These are phyloP conservation scores for Chaunax sp. DNA, from an alignment of 2,797 vertebrate genomes.

Conservation along the genomic window DNA sequence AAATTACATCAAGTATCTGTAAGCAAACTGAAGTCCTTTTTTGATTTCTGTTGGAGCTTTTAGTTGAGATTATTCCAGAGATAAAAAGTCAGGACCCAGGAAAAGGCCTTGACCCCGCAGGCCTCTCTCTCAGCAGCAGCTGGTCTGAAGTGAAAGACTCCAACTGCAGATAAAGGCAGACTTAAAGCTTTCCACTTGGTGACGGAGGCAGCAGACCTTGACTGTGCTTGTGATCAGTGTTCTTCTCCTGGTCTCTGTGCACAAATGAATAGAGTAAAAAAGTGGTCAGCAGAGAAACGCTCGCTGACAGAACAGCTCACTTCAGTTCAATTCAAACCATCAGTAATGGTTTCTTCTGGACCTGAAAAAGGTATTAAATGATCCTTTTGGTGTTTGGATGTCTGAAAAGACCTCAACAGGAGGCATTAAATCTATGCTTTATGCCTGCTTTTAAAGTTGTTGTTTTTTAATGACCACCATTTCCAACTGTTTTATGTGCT, in stretches of 20 bases:
- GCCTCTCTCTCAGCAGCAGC: slow-evolving; percentile 18
- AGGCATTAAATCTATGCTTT: background rate
- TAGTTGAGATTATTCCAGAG: background rate
- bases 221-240: slow-evolving; percentile 46
- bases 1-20: background rate
- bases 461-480: background rate
- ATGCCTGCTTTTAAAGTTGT: background rate
- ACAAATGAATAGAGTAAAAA: slow-evolving; percentile 35
- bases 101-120: background rate
- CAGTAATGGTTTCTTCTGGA: slow-evolving; percentile 9
- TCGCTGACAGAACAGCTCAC: slow-evolving; percentile 32
- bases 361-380: slow-evolving; percentile 9
- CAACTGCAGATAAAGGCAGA: slow-evolving; percentile 12
- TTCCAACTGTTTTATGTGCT: background rate
- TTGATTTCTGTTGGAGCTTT: background rate
- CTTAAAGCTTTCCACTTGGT: slow-evolving; percentile 14
- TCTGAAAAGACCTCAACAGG: background rate
- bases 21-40: background rate
- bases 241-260: slow-evolving; percentile 32
- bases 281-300: slow-evolving; percentile 20
- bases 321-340: slow-evolving; percentile 37
- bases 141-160: slow-evolving; percentile 19
- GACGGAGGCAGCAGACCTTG: slow-evolving; percentile 45
- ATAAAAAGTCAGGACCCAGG: background rate
- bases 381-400: background rate